phyloP scores from a whole-genome alignment of 2,888 invertebrate genomes.

The Barypeithes pellucidus region DNA sequence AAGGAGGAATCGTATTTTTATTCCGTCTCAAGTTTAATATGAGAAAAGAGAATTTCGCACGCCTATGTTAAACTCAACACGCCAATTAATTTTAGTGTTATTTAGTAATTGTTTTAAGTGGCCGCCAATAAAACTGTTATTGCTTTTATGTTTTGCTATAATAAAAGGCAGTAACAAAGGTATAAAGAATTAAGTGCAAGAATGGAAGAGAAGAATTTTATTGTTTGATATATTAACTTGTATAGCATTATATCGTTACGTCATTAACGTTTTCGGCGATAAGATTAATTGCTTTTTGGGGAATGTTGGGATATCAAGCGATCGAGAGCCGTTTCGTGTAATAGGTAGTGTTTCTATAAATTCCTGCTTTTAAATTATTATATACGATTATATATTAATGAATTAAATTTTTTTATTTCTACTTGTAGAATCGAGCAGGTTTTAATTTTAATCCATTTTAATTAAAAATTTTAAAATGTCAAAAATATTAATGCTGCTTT shows the following conservation, averaged over 20 bases:
- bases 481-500: not conserved
- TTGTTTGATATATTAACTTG: constrained; percentile 35
- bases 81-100: constrained; percentile 36
- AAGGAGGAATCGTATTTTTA: too few relatives aligned
- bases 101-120: constrained; percentile 38
- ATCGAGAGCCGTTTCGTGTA: not conserved
- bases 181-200: constrained; percentile 26
- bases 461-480: not conserved
- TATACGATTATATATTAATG: too few relatives aligned
- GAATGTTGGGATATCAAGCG: not conserved
- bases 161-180: constrained; percentile 20
- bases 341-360: not conserved
- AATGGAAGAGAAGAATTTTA: constrained; percentile 23
- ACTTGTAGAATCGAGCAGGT: not conserved
- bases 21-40: too few relatives aligned
- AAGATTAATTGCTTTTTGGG: constrained; percentile 15
- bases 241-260: constrained; percentile 20
- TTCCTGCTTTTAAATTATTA: not conserved
- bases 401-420: too few relatives aligned
- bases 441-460: not conserved
- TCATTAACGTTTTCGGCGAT: constrained; percentile 19
- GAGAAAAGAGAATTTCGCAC: not conserved
- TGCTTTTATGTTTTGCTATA: constrained; percentile 23
- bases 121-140: constrained; percentile 36
- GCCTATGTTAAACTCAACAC: constrained; percentile 3